Evolutionary conservation across 2,113 vertebrate species (phyloP).

Genomic region (Pitta sordida): DNA sequence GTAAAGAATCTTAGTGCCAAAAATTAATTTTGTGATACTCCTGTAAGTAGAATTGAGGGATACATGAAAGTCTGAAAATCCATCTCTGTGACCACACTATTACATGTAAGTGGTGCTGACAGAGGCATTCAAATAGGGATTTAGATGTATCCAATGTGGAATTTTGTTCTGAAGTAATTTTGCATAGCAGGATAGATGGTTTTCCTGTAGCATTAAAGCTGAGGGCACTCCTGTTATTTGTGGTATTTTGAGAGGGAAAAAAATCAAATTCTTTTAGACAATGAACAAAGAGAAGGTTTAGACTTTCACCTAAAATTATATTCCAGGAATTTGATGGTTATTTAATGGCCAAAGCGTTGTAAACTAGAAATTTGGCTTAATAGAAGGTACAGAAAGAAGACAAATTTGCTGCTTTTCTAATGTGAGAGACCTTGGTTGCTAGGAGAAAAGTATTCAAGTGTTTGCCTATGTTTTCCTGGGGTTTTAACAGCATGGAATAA

Average conservation of each 20-base stretch:
- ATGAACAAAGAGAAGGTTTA: background rate
- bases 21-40: background rate
- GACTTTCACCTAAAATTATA: background rate
- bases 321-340: background rate
- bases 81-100: background rate
- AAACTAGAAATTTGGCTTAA: background rate
- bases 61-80: background rate
- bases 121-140: background rate
- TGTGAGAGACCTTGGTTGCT: slow-evolving; percentile 68
- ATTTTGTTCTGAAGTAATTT: background rate
- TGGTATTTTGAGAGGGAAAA: background rate
- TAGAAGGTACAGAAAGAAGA: background rate
- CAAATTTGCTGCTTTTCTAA: background rate
- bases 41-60: background rate
- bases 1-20: background rate
- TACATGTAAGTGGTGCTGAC: background rate
- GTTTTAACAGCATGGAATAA: slow-evolving; percentile 24
- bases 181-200: background rate
- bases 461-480: slow-evolving; percentile 3
- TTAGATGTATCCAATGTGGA: background rate
- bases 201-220: background rate
- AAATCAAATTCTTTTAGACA: background rate
- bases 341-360: background rate
- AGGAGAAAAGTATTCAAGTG: slow-evolving; percentile 55
- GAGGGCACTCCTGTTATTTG: background rate